Conservation (phyloP, 2,113 vertebrate genomes). For the Chrysochloris asiatica region DNA sequence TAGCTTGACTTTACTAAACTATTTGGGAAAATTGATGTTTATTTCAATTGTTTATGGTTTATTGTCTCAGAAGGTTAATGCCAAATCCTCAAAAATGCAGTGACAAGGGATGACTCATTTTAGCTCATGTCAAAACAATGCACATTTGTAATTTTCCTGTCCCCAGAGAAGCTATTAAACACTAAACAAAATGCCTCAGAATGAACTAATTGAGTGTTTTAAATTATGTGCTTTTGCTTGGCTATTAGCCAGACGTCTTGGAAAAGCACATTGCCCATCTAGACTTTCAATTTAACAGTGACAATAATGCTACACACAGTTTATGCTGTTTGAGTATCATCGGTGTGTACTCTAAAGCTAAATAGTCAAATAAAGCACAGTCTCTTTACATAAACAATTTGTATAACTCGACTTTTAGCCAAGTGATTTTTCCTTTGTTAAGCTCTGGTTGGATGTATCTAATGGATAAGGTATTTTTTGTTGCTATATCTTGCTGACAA, state of each 20-base stretch:
- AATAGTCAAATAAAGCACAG: slow-evolving; percentile 79
- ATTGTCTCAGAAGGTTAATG: slow-evolving; percentile 75
- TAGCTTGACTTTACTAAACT: slow-evolving; percentile 61
- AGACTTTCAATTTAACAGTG: slow-evolving; percentile 82
- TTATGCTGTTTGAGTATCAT: slow-evolving; percentile 79
- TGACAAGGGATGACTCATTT: slow-evolving; percentile 80
- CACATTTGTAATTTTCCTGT: slow-evolving; percentile 84
- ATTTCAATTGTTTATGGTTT: slow-evolving; percentile 73
- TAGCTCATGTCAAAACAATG: slow-evolving; percentile 84
- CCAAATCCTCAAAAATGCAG: slow-evolving; percentile 79
- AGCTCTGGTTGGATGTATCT: slow-evolving; percentile 55
- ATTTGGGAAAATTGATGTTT: slow-evolving; percentile 71
- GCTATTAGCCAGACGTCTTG: slow-evolving; percentile 80
- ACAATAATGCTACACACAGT: slow-evolving; percentile 83
- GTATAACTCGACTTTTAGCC: slow-evolving; percentile 68
- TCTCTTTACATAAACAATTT: slow-evolving; percentile 80
- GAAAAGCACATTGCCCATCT: slow-evolving; percentile 71
- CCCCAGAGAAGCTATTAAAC: slow-evolving; percentile 86
- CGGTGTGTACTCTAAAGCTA: slow-evolving; percentile 79
- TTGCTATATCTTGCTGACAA: slow-evolving; percentile 69
- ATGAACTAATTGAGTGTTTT: slow-evolving; percentile 84
- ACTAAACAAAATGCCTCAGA: slow-evolving; percentile 84
- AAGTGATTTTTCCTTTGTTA: slow-evolving; percentile 74
- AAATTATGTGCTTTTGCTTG: slow-evolving; percentile 82
- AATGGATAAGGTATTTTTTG: slow-evolving; percentile 70